Evolutionary conservation across 2,113 vertebrate genomes (phyloP).

Genomic region (Leptocoma aspasia): DNA sequence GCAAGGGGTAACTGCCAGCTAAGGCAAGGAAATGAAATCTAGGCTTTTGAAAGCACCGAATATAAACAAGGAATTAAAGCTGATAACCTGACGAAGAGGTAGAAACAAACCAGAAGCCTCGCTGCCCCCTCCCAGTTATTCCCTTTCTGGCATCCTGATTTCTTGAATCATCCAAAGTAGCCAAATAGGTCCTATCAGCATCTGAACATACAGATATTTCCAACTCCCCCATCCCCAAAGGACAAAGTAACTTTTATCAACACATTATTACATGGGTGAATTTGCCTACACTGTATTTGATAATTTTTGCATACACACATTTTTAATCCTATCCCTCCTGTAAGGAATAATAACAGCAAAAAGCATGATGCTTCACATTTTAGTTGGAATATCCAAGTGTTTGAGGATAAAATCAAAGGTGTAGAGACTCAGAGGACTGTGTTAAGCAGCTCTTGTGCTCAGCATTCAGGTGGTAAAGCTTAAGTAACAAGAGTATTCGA

Average conservation of each 20-base stretch:
- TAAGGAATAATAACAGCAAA: not conserved
- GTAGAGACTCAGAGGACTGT: not conserved
- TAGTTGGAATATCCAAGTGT: not conserved
- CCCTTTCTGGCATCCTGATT: not conserved
- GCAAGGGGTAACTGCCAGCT: not conserved
- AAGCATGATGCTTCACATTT: not conserved
- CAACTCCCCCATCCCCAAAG: not conserved
- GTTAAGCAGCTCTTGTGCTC: constrained; percentile 40
- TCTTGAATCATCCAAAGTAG: not conserved
- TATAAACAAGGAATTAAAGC: not conserved
- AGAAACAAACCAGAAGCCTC: not conserved
- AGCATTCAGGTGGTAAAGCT: constrained; percentile 43
- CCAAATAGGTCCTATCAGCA: not conserved
- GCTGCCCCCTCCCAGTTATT: not conserved
- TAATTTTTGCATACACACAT: not conserved
- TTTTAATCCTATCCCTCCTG: not conserved
- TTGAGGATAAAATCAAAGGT: constrained; percentile 5
- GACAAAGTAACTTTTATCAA: not conserved
- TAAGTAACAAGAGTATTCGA: not conserved
- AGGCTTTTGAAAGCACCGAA: not conserved
- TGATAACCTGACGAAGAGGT: not conserved
- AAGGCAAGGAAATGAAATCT: not conserved
- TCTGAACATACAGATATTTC: not conserved
- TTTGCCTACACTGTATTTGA: not conserved
- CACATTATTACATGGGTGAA: not conserved